Conservation (phyloP, 1,140 invertebrate genomes). For the Bombus impatiens region DNA sequence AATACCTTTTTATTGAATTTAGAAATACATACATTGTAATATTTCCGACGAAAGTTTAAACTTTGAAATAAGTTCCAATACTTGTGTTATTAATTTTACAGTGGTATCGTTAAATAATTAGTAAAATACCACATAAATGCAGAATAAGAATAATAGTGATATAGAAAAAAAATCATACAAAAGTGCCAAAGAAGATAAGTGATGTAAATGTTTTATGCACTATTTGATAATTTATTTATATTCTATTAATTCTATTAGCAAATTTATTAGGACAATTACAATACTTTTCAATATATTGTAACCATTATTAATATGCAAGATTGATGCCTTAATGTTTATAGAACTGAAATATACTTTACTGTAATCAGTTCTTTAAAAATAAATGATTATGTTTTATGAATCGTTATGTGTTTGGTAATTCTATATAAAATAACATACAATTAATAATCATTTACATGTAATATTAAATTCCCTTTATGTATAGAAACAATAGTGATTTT, state of each 20-base stretch:
- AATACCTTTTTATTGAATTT: neutral
- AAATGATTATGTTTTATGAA: slow-evolving; percentile 25
- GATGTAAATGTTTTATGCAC: slow-evolving; percentile 17
- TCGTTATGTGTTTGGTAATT: neutral
- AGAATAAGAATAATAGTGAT: slow-evolving; percentile 9
- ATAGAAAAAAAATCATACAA: slow-evolving; percentile 11
- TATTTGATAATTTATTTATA: slow-evolving; percentile 30
- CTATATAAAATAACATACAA: slow-evolving; percentile 4
- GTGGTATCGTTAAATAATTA: slow-evolving; percentile 15
- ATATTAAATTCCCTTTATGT: neutral
- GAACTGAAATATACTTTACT: slow-evolving; percentile 36
- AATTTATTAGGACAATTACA: slow-evolving; percentile 20
- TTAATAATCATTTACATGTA: slow-evolving; percentile 1
- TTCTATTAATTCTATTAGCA: slow-evolving; percentile 29
- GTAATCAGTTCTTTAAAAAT: slow-evolving; percentile 47
- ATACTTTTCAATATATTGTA: slow-evolving; percentile 36
- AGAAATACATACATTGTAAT: slow-evolving; percentile 11
- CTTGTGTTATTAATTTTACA: slow-evolving; percentile 11
- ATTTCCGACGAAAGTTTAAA: slow-evolving; percentile 3
- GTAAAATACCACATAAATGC: neutral
- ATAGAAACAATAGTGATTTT: slow-evolving; percentile 5
- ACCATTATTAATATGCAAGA: slow-evolving; percentile 25
- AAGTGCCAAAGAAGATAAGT: slow-evolving; percentile 41
- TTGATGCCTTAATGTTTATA: slow-evolving; percentile 39
- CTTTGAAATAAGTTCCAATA: neutral